Conservation (phyloP, 2,797 vertebrate species). For the Myotis planiceps region DNA sequence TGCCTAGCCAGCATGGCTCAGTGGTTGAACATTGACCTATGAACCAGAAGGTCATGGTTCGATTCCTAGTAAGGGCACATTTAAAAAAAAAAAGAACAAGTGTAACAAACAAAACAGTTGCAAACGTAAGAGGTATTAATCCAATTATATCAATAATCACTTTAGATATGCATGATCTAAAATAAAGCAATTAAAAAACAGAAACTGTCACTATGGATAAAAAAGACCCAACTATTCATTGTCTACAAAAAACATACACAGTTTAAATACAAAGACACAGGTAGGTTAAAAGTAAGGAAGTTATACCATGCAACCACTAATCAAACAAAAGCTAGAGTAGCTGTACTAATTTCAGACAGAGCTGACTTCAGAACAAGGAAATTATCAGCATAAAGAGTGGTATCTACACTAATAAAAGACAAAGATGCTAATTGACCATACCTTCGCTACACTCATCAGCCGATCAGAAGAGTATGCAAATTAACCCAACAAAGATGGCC, state of each 20-base stretch:
- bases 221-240: background rate
- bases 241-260: background rate
- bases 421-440: no score
- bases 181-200: background rate
- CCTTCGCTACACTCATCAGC: no score
- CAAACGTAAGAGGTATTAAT: background rate
- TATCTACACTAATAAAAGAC: no score
- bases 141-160: constrained; percentile 5
- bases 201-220: background rate
- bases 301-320: background rate
- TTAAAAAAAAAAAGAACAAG: background rate
- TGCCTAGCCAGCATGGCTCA: no score
- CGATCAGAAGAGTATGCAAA: no score
- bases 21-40: no score
- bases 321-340: background rate
- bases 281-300: background rate
- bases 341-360: background rate
- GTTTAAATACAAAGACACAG: background rate
- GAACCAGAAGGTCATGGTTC: no score
- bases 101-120: background rate
- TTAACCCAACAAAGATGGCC: no score
- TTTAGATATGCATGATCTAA: background rate
- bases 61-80: background rate
- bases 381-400: background rate
- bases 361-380: background rate